These are phyloP conservation scores for Sepioteuthis lessoniana DNA, from an alignment of 2,888 invertebrate species.

Conservation along the genomic window DNA sequence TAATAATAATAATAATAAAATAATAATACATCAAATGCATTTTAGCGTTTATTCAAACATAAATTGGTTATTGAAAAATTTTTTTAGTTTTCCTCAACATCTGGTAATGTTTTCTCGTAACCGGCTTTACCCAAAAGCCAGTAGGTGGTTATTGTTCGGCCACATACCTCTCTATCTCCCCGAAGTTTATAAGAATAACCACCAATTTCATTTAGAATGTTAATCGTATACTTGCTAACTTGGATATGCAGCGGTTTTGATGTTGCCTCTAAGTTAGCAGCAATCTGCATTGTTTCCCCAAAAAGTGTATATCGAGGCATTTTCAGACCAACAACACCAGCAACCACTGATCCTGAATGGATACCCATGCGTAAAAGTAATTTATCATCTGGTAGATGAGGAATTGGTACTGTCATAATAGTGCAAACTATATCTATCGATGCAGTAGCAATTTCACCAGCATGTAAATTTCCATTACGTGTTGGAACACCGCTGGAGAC, in stretches of 20 bases:
- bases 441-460: slow-evolving; percentile 62
- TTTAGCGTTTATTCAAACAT: no score
- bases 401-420: slow-evolving; percentile 58
- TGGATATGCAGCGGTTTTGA: slow-evolving; percentile 61
- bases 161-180: slow-evolving; percentile 61
- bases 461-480: slow-evolving; percentile 62
- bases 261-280: slow-evolving; percentile 61
- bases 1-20: no score
- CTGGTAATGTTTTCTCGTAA: slow-evolving; percentile 70
- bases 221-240: slow-evolving; percentile 58
- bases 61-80: no score
- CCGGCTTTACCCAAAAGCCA: slow-evolving; percentile 74
- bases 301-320: slow-evolving; percentile 62
- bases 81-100: no score
- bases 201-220: slow-evolving; percentile 57
- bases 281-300: slow-evolving; percentile 61
- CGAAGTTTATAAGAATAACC: slow-evolving; percentile 58
- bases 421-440: slow-evolving; percentile 60
- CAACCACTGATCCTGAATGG: slow-evolving; percentile 59
- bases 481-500: slow-evolving; percentile 64
- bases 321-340: slow-evolving; percentile 62
- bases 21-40: no score
- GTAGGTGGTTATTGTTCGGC: slow-evolving; percentile 68
- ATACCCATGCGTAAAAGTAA: slow-evolving; percentile 60
- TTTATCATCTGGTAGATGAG: slow-evolving; percentile 57